A percentile compares a stretch with the other conserved stretches of the same genome.
Evolutionary conservation across 2,113 vertebrate species (phyloP).

Genomic region (Pollimyrus isidori): DNA sequence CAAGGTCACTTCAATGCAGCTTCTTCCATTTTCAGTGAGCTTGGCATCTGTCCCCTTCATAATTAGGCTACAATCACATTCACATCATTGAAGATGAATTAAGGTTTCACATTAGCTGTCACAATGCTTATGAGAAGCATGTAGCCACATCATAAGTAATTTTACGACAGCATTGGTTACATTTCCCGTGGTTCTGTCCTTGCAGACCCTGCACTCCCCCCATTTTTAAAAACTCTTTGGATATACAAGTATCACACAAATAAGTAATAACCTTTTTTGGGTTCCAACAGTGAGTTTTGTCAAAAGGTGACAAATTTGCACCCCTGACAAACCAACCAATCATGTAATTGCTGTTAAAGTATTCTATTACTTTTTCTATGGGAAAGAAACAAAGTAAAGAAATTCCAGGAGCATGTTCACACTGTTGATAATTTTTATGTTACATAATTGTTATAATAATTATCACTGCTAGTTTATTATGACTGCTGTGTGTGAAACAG

Average conservation of each 20-base stretch:
- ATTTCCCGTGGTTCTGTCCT: too few species aligned
- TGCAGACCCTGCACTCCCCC: too few species aligned
- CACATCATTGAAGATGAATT: too few species aligned
- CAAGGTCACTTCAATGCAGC: background rate
- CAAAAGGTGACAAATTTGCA: background rate
- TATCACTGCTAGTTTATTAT: background rate
- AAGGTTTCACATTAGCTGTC: too few species aligned
- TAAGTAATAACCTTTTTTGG: background rate
- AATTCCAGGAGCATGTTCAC: background rate
- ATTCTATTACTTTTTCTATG: background rate
- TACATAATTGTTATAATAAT: background rate
- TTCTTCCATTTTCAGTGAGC: background rate
- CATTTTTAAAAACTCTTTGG: background rate
- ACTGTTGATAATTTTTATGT: background rate
- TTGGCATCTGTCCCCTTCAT: background rate
- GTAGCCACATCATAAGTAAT: too few species aligned
- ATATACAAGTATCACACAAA: background rate
- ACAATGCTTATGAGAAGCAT: too few species aligned
- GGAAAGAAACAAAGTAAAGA: background rate
- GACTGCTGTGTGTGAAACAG: slow-evolving; percentile 49
- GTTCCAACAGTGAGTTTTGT: background rate
- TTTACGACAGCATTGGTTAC: too few species aligned
- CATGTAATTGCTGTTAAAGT: background rate
- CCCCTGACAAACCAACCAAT: background rate
- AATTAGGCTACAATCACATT: background rate